Percentiles rank a stretch among this genome's conserved stretches.
phyloP scores from a whole-genome alignment of 2,888 invertebrate genomes.

The Tiliacea aurago region DNA sequence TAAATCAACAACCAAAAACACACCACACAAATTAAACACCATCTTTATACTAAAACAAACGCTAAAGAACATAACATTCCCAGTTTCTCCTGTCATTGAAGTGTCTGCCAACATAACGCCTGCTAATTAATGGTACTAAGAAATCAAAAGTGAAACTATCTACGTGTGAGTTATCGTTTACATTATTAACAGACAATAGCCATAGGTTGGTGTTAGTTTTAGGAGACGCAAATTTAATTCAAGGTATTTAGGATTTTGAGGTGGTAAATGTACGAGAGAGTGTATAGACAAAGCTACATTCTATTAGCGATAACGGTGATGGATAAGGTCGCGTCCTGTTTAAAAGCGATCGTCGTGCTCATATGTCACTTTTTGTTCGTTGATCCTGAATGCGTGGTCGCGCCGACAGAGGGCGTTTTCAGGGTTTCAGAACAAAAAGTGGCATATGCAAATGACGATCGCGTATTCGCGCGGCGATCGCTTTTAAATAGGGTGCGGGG shows the following conservation, averaged over 20 bases:
- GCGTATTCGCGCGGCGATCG: too few species aligned
- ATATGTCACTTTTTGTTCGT: too few species aligned
- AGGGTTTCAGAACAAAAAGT: too few species aligned
- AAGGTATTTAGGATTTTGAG: constrained; percentile 7
- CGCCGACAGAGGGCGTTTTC: too few species aligned
- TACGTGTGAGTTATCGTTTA: constrained; percentile 45
- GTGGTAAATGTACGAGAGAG: not conserved
- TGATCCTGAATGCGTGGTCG: too few species aligned
- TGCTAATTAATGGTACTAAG: constrained; percentile 57
- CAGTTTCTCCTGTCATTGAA: constrained; percentile 61
- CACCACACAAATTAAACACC: constrained; percentile 29
- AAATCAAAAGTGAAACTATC: constrained; percentile 57
- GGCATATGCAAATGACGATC: too few species aligned
- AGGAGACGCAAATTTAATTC: constrained; percentile 12
- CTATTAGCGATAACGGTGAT: not conserved
- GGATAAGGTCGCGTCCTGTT: too few species aligned
- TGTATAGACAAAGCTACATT: not conserved
- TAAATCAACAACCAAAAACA: not conserved
- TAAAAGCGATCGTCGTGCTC: too few species aligned
- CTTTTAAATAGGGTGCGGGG: too few species aligned
- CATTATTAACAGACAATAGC: constrained; percentile 47
- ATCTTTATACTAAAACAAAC: constrained; percentile 40
- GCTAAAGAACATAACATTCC: constrained; percentile 37
- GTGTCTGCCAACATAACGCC: constrained; percentile 59
- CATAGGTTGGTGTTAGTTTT: constrained; percentile 2